Base-by-base conservation (phyloP, 1,140 invertebrate genomes). In the Calephelis nemesis region DNA sequence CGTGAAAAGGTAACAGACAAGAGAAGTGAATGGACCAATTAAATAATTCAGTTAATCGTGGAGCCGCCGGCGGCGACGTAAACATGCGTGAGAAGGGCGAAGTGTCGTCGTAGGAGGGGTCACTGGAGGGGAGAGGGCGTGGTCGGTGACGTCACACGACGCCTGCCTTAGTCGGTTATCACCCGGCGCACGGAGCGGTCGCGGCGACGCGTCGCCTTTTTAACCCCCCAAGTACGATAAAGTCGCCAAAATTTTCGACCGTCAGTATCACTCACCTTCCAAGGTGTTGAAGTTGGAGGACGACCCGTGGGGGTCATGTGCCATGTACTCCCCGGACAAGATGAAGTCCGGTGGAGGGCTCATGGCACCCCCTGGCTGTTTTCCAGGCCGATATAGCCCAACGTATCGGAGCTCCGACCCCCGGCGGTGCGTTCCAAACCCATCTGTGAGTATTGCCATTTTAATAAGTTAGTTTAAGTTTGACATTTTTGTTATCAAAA, bases 221-320 rank as follows among this genome's bases (percentile, higher is more conserved):
- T 70, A 72, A 75, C 77, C 79, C 79, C 77, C 81, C 77, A 68
- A 85, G 82, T 86, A 86, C 84, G 84, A 85, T 68, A 85, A 88
- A 90, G 78, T 80, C 82, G 87, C 85, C 91, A 91, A 92, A 78
- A 92, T 92, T 92, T 92, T 92, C 89, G 90, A 92, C 91, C 86
- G 90, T 70, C 91, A 92, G 88, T 92, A 92, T 76, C 91, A 92
- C 83, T 92, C 91, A 83, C 91, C 90, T 77, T 91, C 91, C 88
- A 92, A 92, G 86, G 91, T 91, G 91, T 84, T 92, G 82, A 92
- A 92, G 84, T 87, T 92, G 81, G 91, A 92, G 85, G 91, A 92
- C 90, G 91, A 92, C 86, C 91, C 91, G 66, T 92, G 89, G 91
- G 91, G 90, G 88, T 92, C 88, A 83, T 92, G 90, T 85, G 91